Evolutionary conservation across 1,140 invertebrate species (phyloP).

Genomic region (Copidosoma floridanum): DNA sequence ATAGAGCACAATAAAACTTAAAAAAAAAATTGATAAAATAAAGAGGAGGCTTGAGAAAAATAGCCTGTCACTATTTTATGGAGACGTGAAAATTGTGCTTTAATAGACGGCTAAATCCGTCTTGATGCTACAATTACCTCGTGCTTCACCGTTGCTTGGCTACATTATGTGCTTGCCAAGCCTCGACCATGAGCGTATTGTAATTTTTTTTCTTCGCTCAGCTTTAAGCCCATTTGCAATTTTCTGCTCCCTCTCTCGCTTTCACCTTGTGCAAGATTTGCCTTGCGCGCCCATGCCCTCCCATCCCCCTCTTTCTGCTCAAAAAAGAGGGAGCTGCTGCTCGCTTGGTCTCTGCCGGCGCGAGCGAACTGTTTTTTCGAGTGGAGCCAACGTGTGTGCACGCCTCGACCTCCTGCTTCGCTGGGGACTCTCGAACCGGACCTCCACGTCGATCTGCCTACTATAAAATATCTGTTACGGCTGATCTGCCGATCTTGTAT

Average conservation of each 20-base stretch:
- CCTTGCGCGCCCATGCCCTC: not conserved
- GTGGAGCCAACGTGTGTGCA: too few species aligned
- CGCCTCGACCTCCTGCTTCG: too few species aligned
- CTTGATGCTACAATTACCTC: slow-evolving; percentile 11
- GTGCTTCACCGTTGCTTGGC: too few species aligned
- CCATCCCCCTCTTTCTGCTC: too few species aligned
- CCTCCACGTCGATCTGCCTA: too few species aligned
- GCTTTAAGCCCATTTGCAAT: not conserved
- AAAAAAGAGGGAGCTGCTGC: too few species aligned
- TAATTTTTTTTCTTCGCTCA: not conserved
- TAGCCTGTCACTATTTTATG: slow-evolving; percentile 32
- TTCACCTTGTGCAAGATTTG: not conserved
- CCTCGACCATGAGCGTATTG: not conserved
- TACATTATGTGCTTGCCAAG: too few species aligned
- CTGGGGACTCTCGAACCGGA: too few species aligned
- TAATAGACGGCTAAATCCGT: slow-evolving; percentile 39
- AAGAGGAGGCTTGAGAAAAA: slow-evolving; percentile 17
- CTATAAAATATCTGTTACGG: too few species aligned
- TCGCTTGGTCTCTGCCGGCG: too few species aligned
- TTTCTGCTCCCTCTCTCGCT: not conserved
- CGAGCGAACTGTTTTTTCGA: too few species aligned
- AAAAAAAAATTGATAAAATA: not conserved
- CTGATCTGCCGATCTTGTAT: too few species aligned
- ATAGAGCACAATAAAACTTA: not conserved
- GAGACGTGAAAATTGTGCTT: slow-evolving; percentile 38